Base-by-base conservation (phyloP, 2,113 vertebrate species). In the Istiophorus platypterus region DNA sequence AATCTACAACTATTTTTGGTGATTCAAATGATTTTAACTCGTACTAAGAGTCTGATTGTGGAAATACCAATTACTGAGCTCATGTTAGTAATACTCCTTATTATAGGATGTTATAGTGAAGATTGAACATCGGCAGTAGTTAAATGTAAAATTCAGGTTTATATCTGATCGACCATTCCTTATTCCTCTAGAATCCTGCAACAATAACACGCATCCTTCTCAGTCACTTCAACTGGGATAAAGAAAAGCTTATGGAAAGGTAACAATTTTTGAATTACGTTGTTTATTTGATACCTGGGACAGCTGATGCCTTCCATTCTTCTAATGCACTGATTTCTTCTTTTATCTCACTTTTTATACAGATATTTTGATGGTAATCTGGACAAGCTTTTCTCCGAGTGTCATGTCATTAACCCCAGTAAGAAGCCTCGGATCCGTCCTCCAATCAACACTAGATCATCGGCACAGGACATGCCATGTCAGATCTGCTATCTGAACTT, bases 201-300 rank as follows among this genome's bases (percentile, higher is more conserved):
- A 99, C 98, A 85, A 99, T 99, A 90, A 99, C 98, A 72, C 97
- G 98, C 95, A 99, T 99, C 96, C 97, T 99, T 89, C 97, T 99
- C 93, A 99, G 98, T 96, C 98, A 99, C 96, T 99, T 99, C 96
- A 99, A 99, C 94, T 99, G 99, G 99, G 99, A 99, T 94, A 99
- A 99, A 93, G 99, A 99, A 94, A 99, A 99, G 94, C 96, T 99
- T 78, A 99, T 99, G 99, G 98, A 99, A 94, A 98, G 99, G 99
- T 97, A 96, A 95, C 93, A 75, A 39, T 68, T 7, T 62, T 10
- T 57, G 12, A 51, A 49, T 34, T 52, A 29, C 20, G n/a, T 26
- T 76, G 5, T 51, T 37, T 52, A 56, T 45, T 51, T 49, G 11
- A 27, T 26, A 59, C 5, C 20, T 62, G 13, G 13, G 8, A 68